Evolutionary conservation across 2,113 vertebrate species (phyloP).

Genomic region (Lipophrys pholis): DNA sequence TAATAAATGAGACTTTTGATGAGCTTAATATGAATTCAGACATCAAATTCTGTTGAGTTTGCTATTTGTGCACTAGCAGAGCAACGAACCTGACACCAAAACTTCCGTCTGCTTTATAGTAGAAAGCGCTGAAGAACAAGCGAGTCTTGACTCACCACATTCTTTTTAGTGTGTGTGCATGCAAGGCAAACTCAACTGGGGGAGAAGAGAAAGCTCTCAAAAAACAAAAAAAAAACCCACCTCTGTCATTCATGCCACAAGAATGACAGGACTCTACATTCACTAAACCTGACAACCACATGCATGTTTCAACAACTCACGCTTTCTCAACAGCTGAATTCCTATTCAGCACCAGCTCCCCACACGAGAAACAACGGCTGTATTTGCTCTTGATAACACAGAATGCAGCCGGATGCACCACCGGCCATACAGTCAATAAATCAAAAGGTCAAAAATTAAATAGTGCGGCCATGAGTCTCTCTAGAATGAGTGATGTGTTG

Average conservation of each 20-base stretch:
- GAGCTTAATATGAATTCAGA: not conserved
- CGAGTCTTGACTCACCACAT: not conserved
- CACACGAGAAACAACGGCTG: constrained; percentile 22
- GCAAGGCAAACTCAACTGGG: not conserved
- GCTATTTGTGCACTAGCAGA: not conserved
- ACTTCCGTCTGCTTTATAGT: not conserved
- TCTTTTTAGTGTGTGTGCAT: not conserved
- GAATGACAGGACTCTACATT: constrained; percentile 45
- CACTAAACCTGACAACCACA: constrained; percentile 21
- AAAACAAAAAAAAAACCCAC: constrained; percentile 32
- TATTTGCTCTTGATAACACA: not conserved
- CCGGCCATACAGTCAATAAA: constrained; percentile 8
- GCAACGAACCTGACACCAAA: not conserved
- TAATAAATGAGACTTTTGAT: not conserved
- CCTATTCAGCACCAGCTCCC: constrained; percentile 31
- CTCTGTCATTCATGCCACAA: constrained; percentile 45
- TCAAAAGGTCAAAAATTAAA: constrained; percentile 35
- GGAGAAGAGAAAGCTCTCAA: not conserved
- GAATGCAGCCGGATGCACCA: not conserved
- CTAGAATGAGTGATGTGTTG: constrained; percentile 20
- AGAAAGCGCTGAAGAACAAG: not conserved
- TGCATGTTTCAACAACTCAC: constrained; percentile 46
- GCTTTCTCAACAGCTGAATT: constrained; percentile 23
- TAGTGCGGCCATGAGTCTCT: not conserved
- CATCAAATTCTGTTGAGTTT: not conserved